phyloP scores from a whole-genome alignment of 2,797 vertebrate species.

The Cheirogaleus major region DNA sequence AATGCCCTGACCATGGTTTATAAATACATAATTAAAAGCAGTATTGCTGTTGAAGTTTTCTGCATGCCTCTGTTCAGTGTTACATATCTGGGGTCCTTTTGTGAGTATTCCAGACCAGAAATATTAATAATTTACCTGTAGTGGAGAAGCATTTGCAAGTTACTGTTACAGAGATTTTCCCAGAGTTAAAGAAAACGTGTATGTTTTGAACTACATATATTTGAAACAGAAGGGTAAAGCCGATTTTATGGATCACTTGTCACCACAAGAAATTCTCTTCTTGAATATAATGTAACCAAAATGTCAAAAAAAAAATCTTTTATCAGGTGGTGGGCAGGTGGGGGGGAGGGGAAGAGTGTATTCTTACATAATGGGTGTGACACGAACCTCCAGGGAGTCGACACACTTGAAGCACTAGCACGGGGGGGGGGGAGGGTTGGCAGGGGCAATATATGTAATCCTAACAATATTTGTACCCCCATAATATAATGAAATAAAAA shows the following conservation, averaged over 20 bases:
- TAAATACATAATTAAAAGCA: conserved; percentile 12
- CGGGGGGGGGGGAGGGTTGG: too few species aligned
- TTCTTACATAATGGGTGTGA: too few species aligned
- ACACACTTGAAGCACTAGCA: too few species aligned
- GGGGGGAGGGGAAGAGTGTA: too few species aligned
- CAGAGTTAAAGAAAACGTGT: not conserved
- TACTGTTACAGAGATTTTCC: not conserved
- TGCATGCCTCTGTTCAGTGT: not conserved
- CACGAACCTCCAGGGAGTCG: too few species aligned
- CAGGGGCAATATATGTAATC: too few species aligned
- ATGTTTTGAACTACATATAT: conserved; percentile 4
- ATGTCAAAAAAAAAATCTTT: too few species aligned
- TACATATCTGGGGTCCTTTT: not conserved
- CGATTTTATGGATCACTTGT: conserved; percentile 38
- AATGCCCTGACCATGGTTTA: not conserved
- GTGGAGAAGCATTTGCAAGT: not conserved
- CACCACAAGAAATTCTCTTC: conserved; percentile 46
- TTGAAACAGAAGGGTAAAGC: conserved; percentile 46
- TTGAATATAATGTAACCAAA: not conserved
- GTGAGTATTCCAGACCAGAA: not conserved
- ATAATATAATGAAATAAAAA: too few species aligned
- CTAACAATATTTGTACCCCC: too few species aligned
- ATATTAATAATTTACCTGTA: not conserved
- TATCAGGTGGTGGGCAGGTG: too few species aligned
- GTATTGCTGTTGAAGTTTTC: conserved; percentile 12